phyloP scores from a whole-genome alignment of 2,113 vertebrate species.

The Syngnathus typhle region DNA sequence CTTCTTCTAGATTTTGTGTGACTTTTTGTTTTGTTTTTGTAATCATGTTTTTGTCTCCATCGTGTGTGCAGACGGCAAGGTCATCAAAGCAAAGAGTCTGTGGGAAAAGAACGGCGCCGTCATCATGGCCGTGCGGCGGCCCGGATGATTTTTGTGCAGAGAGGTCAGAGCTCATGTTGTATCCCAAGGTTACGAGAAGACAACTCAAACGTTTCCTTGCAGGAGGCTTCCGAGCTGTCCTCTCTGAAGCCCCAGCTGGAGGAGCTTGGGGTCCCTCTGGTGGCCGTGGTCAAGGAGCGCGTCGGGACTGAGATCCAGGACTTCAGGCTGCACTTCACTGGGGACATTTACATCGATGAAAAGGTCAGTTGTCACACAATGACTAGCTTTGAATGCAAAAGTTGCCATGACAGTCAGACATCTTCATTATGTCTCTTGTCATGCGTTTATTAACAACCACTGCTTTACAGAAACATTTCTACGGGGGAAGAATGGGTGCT shows the following conservation, averaged over 20 bases:
- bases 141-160: slow-evolving; percentile 98
- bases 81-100: slow-evolving; percentile 82
- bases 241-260: slow-evolving; percentile 87
- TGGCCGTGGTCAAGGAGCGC: slow-evolving; percentile 91
- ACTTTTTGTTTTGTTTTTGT: too few species aligned
- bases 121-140: slow-evolving; percentile 89
- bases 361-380: slow-evolving; percentile 62
- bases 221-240: slow-evolving; percentile 94
- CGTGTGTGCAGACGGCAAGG: slow-evolving; percentile 64
- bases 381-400: neutral
- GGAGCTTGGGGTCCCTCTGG: slow-evolving; percentile 84
- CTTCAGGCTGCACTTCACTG: slow-evolving; percentile 88
- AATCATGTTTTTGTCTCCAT: neutral
- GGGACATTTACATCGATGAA: slow-evolving; percentile 88
- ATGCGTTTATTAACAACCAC: neutral
- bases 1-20: too few species aligned
- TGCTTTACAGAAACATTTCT: slow-evolving; percentile 80
- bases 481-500: slow-evolving; percentile 86
- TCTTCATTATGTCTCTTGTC: too few species aligned
- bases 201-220: neutral
- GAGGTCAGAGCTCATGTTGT: slow-evolving; percentile 34
- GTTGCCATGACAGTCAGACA: neutral
- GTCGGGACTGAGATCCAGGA: slow-evolving; percentile 82
- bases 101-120: slow-evolving; percentile 87
- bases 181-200: neutral